Evolutionary conservation across 2,113 vertebrate species (phyloP), one percentile per base, ranked within the genome.

Genomic region (Pelecanoides urinatrix): DNA sequence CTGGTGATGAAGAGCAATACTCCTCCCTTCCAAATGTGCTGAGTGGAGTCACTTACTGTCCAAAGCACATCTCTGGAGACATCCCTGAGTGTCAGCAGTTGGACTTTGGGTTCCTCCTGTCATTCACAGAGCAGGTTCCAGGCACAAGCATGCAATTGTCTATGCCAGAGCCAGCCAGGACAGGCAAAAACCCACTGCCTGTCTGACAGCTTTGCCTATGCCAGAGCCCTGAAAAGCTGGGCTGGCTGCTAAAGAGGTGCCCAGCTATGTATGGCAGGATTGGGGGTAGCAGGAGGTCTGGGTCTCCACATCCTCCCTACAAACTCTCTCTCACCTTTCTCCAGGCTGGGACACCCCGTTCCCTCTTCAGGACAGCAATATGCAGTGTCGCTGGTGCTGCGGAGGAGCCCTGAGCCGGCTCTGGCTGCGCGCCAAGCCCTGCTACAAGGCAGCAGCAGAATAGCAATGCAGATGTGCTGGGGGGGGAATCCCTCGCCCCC

Each of bases 251-350:
- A 3, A 56, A 45, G 47, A 42, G 22, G 3, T 61, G 16, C 34
- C 40, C 55, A 32, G 22, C 22, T 25, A 5, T 2, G 2, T 6
- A 0, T 1, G 26, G 16, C 15, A 58, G 58, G 19, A 18, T 0
- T 45, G 15, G 15, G 53, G 30, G 16, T 25, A 72, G 66, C 74
- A 74, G 6, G 3, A 70, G 34, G 16, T 4, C 36, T 34, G 10
- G 58, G 67, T 61, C 75, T 79, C 53, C 75, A 40, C 23, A 50
- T 14, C 47, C 62, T 75, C 82, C 38, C 32, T 30, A 38, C 13
- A 68, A 55, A 42, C 62, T 10, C 30, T 8, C 4, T 42, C 42
- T 52, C 49, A 12, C 7, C 32, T 49, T 62, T 66, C 9, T 30
- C 45, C 6, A 7, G n/a, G 23, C 65, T 65, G 49, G 76, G 49